phyloP scores from a whole-genome alignment of 2,797 vertebrate genomes.

The Microchirus variegatus region DNA sequence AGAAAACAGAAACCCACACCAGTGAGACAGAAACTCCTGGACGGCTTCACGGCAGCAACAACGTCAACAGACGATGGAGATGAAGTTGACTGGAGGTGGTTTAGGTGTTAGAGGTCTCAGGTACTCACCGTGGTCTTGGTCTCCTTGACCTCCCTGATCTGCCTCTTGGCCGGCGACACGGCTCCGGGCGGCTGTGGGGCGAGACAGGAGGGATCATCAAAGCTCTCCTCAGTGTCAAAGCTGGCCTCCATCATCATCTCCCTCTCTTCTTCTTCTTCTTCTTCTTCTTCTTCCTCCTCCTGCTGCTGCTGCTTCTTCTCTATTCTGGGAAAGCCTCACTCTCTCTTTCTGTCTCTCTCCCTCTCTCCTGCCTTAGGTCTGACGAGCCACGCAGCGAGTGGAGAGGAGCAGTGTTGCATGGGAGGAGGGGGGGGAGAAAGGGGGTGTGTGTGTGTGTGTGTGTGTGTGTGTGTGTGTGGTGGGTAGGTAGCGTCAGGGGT shows the following conservation, averaged over 20 bases:
- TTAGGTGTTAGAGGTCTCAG: conserved; percentile 8
- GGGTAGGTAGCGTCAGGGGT: conserved; percentile 31
- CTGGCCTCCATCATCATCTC: conserved; percentile 80
- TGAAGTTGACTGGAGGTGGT: not conserved
- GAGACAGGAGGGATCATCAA: conserved; percentile 86
- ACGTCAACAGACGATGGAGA: no score
- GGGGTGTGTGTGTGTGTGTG: not conserved
- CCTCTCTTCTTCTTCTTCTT: no score
- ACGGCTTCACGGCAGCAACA: no score
- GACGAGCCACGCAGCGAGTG: conserved; percentile 61
- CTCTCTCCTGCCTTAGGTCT: conserved; percentile 54
- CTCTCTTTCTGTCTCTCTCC: conserved; percentile 28
- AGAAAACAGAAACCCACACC: no score
- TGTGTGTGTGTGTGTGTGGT: not conserved
- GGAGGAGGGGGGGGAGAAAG: conserved; percentile 11
- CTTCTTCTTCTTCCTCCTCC: no score
- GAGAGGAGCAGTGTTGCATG: conserved; percentile 62
- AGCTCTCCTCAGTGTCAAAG: conserved; percentile 90
- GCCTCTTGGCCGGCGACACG: conserved; percentile 88
- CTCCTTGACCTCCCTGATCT: conserved; percentile 89
- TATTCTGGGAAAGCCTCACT: conserved; percentile 61
- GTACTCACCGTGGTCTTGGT: conserved; percentile 90
- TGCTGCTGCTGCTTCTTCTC: conserved; percentile 67
- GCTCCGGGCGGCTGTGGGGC: conserved; percentile 91
- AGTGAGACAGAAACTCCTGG: no score